Base-by-base conservation (phyloP, 2,888 invertebrate genomes). In the Agriopis leucophaearia region DNA sequence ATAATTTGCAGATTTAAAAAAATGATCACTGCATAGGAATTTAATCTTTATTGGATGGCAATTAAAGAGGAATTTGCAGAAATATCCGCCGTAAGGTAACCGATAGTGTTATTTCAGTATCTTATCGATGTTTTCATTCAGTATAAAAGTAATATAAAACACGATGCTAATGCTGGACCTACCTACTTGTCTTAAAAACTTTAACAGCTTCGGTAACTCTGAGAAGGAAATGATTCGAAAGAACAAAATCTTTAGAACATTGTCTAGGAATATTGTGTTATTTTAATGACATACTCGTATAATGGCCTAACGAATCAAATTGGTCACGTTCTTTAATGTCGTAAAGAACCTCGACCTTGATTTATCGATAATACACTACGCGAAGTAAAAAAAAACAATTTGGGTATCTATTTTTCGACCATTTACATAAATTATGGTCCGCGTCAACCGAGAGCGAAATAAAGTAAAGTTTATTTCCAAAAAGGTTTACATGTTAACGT, bases 81-180 rank as follows among this genome's bases (percentile, higher is more conserved):
- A 35, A 51, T 27, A 59, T 66, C 35, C 15, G 50, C 40, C 15
- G 64, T 40, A 52, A 3, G 35, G 54, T 55, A 40, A 47, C 18
- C 36, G 64, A 66, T 66, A 66, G 42, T 27, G 27, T 52, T 60
- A 51, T 69, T 45, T 54, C 57, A 66, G 71, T 73, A 72, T 70
- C 62, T 75, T 70, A 73, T 38, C 58, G 60, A 73, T 74, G 73
- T 78, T 74, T 72, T 76, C 77, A 79, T 76, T 72, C 61, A 36
- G 8, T 10, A 47, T 10, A 63, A 42, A 67, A 62, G 10, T 63
- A 40, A 15, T 38, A 59, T n/a, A 62, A 15, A 54, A 48, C 8
- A 36, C n/a, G 7, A 8, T 10, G 35, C 12, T 52, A 15, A 15
- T 12, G 8, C 52, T 54, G 4, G n/a, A 52, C 2, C 27, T 51